Base-by-base conservation (phyloP, 2,113 vertebrate species). In the Tetrax tetrax region DNA sequence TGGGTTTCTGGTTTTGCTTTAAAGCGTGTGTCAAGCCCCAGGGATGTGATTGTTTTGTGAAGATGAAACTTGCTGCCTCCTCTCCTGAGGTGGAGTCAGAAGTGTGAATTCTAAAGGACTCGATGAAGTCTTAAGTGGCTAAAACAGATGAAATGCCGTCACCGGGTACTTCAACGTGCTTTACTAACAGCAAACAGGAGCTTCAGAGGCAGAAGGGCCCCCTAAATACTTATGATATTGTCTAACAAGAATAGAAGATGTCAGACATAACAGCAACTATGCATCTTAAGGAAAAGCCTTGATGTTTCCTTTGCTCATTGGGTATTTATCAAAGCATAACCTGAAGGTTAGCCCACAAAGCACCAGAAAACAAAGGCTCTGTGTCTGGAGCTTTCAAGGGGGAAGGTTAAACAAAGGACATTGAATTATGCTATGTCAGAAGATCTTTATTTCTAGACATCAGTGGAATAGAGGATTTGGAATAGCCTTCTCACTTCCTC, bases 271-370 rank as follows among this genome's bases (percentile, higher is more conserved):
- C 50, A 89, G 61, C 83, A 91, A 65, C 89, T 50, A 41, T 1
- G 7, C 57, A 38, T 92, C 77, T 94, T 96, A 64, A 84, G 74
- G 66, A 79, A 87, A 93, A 78, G 45, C 86, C 83, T 96, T 95
- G 86, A 95, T 95, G 77, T 95, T 96, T 90, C 92, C 77, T 84
- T 82, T 90, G 72, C 83, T 95, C 3, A 43, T 84, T 91, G 96
- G 89, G 65, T 96, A 93, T 95, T 91, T 97, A 95, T 97, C 92
- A 97, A 95, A 96, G 96, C 50, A 79, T 96, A 97, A 97, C 89
- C 90, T 91, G 80, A 76, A 92, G 92, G 89, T 96, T 94, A 95
- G 66, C 74, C 86, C 92, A 93, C 94, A 96, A 96, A 97, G 95
- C 80, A 82, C 35, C 61, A 89, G 77, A 89, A 96, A 91, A 95